phyloP scores from a whole-genome alignment of 2,888 invertebrate species.

The Acrocyrtus sp. region DNA sequence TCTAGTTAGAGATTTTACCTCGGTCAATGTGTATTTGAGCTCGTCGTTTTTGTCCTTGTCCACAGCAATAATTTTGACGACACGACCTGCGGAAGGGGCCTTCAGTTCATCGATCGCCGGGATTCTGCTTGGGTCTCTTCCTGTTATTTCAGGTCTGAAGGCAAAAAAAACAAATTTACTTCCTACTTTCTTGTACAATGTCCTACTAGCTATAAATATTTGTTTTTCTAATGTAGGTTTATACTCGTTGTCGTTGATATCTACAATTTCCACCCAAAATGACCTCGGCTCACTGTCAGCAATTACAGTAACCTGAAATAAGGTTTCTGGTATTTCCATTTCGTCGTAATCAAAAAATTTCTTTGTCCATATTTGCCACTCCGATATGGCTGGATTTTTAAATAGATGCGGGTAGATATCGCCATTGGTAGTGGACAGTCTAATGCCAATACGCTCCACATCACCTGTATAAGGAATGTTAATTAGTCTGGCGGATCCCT shows the following conservation, averaged over 20 bases:
- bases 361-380: not conserved
- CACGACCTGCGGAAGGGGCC: no score
- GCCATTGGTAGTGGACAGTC: no score
- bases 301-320: not conserved
- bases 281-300: not conserved
- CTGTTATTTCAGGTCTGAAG: not conserved
- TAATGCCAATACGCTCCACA: no score
- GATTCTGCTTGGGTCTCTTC: not conserved
- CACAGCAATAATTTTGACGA: not conserved
- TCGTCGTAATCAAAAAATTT: not conserved
- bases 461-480: no score
- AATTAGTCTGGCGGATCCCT: no score
- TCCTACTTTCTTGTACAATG: not conserved
- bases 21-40: no score
- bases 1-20: no score
- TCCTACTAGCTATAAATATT: not conserved
- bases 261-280: not conserved
- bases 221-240: not conserved
- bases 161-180: not conserved
- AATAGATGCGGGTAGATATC: no score
- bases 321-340: not conserved
- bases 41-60: not conserved
- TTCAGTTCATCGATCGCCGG: not conserved
- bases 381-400: no score
- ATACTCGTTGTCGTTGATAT: conserved; percentile 15